A percentile compares a stretch with the other conserved stretches of the same genome.
phyloP scores from a whole-genome alignment of 2,888 invertebrate genomes.

The Nomada fabriciana region DNA sequence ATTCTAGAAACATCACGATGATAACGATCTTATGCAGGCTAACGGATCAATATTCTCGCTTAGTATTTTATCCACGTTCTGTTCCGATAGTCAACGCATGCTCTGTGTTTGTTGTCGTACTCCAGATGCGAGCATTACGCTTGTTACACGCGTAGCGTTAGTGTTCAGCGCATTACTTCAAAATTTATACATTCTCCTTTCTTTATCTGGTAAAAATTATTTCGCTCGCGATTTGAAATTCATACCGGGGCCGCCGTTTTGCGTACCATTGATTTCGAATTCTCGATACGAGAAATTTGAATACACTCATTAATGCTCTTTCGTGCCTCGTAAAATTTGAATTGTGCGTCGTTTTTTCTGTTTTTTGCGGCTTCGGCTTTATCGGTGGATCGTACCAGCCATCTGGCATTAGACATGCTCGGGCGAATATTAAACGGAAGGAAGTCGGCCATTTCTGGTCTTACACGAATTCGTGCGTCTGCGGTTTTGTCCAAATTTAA shows the following conservation, averaged over 20 bases:
- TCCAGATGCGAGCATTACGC: background rate
- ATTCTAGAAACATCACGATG: constrained; percentile 41
- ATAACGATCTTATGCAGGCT: constrained; percentile 46
- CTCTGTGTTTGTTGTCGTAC: background rate
- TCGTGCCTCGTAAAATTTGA: background rate
- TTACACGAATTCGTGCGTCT: constrained; percentile 42
- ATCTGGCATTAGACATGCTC: constrained; percentile 66
- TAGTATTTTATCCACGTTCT: constrained; percentile 23
- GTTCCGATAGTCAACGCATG: constrained; percentile 7
- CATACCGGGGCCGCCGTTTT: background rate
- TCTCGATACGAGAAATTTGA: background rate
- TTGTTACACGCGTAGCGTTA: background rate
- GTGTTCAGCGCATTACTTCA: background rate
- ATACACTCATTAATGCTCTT: background rate
- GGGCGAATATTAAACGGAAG: constrained; percentile 63
- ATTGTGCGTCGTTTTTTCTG: background rate
- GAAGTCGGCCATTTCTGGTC: constrained; percentile 64
- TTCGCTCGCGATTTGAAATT: too few species aligned
- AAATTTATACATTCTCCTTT: background rate
- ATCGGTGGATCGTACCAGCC: constrained; percentile 52
- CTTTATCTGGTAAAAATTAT: background rate
- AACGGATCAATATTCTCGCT: constrained; percentile 47
- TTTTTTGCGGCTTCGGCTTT: background rate
- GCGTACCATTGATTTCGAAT: background rate
- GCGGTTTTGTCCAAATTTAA: constrained; percentile 23